These are phyloP conservation scores for Psittacula cyanocephala DNA, from an alignment of 2,113 vertebrate genomes.

Conservation along the genomic window DNA sequence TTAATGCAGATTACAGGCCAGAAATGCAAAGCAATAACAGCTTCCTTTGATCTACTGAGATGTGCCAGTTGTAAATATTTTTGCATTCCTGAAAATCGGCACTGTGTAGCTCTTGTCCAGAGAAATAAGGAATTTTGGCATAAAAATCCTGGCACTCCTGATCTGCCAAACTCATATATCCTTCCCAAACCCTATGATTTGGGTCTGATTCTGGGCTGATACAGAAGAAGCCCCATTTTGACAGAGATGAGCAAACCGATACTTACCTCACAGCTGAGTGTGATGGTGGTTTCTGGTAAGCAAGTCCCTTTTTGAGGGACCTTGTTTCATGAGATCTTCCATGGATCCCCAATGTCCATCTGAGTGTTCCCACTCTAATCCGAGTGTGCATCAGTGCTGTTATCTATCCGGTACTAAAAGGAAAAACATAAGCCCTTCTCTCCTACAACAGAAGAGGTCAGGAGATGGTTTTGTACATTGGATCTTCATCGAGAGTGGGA, in stretches of 20 bases:
- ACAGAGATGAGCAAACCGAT: neutral
- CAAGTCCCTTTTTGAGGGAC: neutral
- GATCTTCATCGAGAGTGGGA: neutral
- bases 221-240: neutral
- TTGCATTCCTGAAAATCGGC: neutral
- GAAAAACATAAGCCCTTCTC: neutral
- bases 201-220: neutral
- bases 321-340: neutral
- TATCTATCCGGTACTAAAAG: neutral
- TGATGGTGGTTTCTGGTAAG: neutral
- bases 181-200: neutral
- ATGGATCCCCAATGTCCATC: neutral
- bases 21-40: constrained; percentile 46
- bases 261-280: fast-evolving
- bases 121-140: neutral
- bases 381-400: neutral
- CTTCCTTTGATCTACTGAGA: constrained; percentile 41
- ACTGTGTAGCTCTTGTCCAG: neutral
- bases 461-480: neutral
- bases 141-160: neutral
- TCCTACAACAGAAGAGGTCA: neutral
- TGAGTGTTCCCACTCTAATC: neutral
- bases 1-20: constrained; percentile 48
- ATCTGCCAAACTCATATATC: neutral
- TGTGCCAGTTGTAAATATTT: constrained; percentile 24